These are phyloP conservation scores for Sylvilagus floridanus DNA, from an alignment of 2,797 vertebrate genomes.

Conservation along the genomic window DNA sequence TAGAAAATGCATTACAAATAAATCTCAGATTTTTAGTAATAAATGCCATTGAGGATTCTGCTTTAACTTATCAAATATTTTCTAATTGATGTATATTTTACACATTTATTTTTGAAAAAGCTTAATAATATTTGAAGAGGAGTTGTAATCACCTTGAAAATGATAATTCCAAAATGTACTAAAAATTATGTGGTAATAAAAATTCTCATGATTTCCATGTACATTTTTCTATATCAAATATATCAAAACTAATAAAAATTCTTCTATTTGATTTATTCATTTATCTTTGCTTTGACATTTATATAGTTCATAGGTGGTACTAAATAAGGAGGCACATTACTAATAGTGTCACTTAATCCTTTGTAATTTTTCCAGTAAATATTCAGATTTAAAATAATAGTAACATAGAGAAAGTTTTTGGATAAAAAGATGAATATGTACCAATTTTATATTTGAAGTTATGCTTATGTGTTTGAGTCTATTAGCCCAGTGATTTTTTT, in stretches of 20 bases:
- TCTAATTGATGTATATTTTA: not conserved
- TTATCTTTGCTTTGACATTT: slow-evolving; percentile 27
- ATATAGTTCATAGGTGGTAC: not conserved
- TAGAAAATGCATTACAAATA: not conserved
- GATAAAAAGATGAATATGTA: not conserved
- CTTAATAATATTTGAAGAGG: slow-evolving; percentile 9
- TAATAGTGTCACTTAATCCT: not conserved
- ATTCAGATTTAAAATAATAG: not conserved
- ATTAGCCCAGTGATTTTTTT: not conserved
- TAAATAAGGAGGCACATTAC: not conserved
- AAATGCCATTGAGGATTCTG: not conserved
- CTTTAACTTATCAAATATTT: slow-evolving; percentile 20
- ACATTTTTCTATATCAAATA: not conserved
- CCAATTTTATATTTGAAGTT: not conserved
- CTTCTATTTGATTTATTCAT: slow-evolving; percentile 28
- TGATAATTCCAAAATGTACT: not conserved
- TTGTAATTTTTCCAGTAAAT: not conserved
- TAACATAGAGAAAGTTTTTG: not conserved
- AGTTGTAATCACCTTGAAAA: not conserved
- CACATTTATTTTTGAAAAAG: not conserved
- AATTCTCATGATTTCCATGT: not conserved
- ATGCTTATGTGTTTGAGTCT: not conserved
- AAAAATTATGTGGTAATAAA: not conserved
- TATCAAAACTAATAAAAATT: not conserved
- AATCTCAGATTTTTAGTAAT: not conserved